Evolutionary conservation across 2,797 vertebrate species (phyloP).

Genomic region (Microctenopoma lineatum): DNA sequence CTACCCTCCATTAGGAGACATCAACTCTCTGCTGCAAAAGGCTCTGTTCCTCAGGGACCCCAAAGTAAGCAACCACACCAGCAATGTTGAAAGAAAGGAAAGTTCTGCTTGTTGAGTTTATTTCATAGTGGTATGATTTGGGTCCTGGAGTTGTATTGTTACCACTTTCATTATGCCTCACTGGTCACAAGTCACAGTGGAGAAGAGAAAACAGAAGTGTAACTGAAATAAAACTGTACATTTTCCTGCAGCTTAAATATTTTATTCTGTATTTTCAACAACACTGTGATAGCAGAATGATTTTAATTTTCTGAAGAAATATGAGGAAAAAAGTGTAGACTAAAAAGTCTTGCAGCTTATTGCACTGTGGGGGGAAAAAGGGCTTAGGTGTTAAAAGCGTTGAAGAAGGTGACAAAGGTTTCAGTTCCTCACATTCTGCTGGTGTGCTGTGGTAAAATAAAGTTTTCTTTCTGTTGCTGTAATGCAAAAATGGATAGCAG

Average conservation of each 20-base stretch:
- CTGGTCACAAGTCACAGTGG: constrained; percentile 17
- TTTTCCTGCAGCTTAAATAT: not conserved
- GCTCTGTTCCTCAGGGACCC: constrained; percentile 98
- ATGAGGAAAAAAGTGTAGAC: not conserved
- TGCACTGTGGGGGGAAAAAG: constrained; percentile 1
- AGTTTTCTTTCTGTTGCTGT: too few species aligned
- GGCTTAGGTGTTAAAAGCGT: not conserved
- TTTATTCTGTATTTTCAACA: not conserved
- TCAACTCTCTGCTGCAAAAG: constrained; percentile 95
- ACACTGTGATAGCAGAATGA: not conserved
- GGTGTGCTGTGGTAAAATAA: too few species aligned
- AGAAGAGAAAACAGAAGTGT: constrained; percentile 18
- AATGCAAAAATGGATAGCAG: too few species aligned
- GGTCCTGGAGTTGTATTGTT: not conserved
- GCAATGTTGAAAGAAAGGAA: not conserved
- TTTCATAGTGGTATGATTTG: not conserved
- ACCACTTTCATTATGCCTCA: constrained; percentile 1
- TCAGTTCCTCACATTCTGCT: constrained; percentile 18
- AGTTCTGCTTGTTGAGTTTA: not conserved
- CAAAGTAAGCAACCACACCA: constrained; percentile 86
- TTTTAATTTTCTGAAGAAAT: constrained; percentile 9
- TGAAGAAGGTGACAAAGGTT: constrained; percentile 1
- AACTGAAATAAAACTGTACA: not conserved
- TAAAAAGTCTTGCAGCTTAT: constrained; percentile 1
- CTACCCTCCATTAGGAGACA: constrained; percentile 94